phyloP scores from a whole-genome alignment of 2,888 invertebrate species.

The Kryphioiulus occultus region DNA sequence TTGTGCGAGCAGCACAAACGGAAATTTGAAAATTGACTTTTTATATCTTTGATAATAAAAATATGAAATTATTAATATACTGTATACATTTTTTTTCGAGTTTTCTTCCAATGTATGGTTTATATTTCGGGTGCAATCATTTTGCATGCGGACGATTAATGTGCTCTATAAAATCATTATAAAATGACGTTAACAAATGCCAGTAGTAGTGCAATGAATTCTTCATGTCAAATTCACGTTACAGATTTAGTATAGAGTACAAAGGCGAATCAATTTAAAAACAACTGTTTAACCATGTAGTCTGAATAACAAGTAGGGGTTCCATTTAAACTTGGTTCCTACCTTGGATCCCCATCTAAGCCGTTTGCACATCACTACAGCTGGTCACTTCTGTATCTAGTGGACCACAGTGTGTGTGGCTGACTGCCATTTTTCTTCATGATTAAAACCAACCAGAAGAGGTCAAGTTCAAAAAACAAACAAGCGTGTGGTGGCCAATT shows the following conservation, averaged over 20 bases:
- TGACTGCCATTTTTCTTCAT: not conserved
- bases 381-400: not conserved
- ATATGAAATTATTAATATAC: not conserved
- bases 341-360: not conserved
- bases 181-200: not conserved
- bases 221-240: not conserved
- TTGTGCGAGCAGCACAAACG: not conserved
- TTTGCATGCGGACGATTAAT: not conserved
- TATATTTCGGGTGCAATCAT: not conserved
- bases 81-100: not conserved
- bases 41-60: not conserved
- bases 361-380: not conserved
- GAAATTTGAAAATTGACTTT: not conserved
- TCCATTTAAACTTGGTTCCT: not conserved
- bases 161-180: not conserved
- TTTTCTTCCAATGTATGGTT: not conserved
- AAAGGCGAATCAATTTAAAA: not conserved
- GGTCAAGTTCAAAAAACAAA: slow-evolving; percentile 8
- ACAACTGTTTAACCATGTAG: not conserved
- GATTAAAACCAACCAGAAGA: slow-evolving; percentile 14
- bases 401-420: not conserved
- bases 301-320: not conserved
- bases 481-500: slow-evolving; percentile 11
- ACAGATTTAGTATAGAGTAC: not conserved
- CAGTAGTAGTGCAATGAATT: not conserved